Conservation (phyloP, 2,113 vertebrate species). For the Trichechus manatus region DNA sequence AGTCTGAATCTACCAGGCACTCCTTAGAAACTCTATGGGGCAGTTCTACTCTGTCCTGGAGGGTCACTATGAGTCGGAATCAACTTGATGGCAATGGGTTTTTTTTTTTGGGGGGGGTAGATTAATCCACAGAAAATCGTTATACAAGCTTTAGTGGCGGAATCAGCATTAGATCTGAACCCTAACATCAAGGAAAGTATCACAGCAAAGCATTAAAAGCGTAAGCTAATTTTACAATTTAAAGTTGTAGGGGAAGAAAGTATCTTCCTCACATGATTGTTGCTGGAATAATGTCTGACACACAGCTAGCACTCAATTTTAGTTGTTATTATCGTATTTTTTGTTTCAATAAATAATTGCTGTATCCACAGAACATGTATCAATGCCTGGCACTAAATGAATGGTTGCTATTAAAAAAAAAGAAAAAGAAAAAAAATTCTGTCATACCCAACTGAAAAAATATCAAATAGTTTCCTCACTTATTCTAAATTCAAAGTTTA, state of each 20-base stretch:
- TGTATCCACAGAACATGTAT: neutral
- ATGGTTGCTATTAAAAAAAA: neutral
- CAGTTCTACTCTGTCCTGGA: too few relatives aligned
- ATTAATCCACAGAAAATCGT: neutral
- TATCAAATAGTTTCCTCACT: neutral
- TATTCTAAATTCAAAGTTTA: neutral
- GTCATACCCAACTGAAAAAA: neutral
- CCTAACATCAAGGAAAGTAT: neutral
- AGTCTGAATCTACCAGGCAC: too few relatives aligned
- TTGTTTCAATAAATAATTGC: conserved; percentile 6
- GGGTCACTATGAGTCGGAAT: too few relatives aligned
- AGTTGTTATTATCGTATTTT: neutral
- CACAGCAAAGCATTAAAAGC: neutral
- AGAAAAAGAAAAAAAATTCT: neutral
- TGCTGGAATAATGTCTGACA: neutral
- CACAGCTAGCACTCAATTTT: neutral
- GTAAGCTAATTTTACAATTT: conserved; percentile 10
- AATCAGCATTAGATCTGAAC: neutral
- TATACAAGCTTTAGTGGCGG: neutral
- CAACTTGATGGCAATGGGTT: too few relatives aligned
- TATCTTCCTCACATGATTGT: neutral
- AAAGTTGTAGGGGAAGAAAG: neutral
- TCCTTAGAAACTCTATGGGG: too few relatives aligned
- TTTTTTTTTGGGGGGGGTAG: too few relatives aligned
- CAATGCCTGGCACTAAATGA: neutral